Conservation (phyloP, 2,797 vertebrate genomes). For the Onychomys arenicola region DNA sequence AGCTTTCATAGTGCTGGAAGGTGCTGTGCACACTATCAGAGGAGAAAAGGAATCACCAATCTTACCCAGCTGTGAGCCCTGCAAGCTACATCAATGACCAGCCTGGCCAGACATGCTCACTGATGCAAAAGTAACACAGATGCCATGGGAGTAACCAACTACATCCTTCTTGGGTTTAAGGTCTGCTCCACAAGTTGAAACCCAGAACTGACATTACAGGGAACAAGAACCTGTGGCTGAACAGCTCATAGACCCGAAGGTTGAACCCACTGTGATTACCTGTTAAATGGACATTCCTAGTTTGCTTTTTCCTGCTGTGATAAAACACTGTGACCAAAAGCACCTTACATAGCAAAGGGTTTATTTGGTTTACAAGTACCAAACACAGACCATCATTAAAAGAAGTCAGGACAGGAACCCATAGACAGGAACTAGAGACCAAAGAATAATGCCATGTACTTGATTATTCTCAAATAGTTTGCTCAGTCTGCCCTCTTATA, state of each 20-base stretch:
- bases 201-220: not conserved
- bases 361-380: not conserved
- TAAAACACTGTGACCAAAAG: not conserved
- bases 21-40: not conserved
- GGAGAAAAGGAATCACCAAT: not conserved
- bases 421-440: not conserved
- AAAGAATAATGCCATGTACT: not conserved
- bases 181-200: not conserved
- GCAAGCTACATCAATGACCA: not conserved
- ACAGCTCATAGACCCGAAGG: not conserved
- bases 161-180: not conserved
- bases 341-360: not conserved
- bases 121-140: not conserved
- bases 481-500: not conserved
- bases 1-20: not conserved
- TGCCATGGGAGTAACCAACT: not conserved
- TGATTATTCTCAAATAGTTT: not conserved
- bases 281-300: not conserved
- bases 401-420: not conserved
- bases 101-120: no score
- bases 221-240: not conserved
- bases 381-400: not conserved
- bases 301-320: not conserved
- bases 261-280: not conserved
- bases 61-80: not conserved